Evolutionary conservation across 2,888 invertebrate species (phyloP).

Genomic region (Tillus elongatus): DNA sequence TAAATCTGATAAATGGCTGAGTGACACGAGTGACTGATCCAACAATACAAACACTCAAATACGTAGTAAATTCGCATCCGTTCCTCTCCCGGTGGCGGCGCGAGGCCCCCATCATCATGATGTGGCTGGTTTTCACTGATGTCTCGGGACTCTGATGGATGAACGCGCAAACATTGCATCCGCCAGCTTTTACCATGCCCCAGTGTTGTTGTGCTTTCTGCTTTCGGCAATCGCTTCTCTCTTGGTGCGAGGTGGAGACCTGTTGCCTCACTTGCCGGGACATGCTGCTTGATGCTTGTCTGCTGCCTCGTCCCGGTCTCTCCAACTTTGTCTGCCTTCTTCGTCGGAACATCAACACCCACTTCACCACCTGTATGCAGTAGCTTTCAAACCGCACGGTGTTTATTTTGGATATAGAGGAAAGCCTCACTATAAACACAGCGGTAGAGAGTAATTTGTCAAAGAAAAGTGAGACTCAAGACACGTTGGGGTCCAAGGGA

Average conservation of each 20-base stretch:
- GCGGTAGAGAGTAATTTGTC: no score
- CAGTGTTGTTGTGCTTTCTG: no score
- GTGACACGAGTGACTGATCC: constrained; percentile 41
- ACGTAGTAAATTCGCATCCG: constrained; percentile 41
- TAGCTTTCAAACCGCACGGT: no score
- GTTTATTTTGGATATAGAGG: no score
- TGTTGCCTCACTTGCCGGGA: constrained; percentile 12
- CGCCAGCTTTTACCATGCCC: no score
- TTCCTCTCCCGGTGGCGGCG: constrained; percentile 19
- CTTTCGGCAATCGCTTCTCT: no score
- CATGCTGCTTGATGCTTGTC: constrained; percentile 11
- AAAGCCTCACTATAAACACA: no score
- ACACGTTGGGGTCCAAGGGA: no score
- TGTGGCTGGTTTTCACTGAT: no score
- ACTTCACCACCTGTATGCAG: no score
- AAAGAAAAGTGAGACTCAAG: no score
- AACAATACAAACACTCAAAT: constrained; percentile 43
- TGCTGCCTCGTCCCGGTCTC: not conserved
- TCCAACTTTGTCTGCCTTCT: not conserved
- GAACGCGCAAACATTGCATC: constrained; percentile 35
- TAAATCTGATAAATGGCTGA: constrained; percentile 41
- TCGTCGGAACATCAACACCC: no score
- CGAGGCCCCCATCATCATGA: constrained; percentile 11
- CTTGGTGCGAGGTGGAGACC: constrained; percentile 12
- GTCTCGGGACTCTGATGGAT: constrained; percentile 35